Evolutionary conservation across 2,888 invertebrate genomes (phyloP).

Genomic region (Himalopsyche anomala): DNA sequence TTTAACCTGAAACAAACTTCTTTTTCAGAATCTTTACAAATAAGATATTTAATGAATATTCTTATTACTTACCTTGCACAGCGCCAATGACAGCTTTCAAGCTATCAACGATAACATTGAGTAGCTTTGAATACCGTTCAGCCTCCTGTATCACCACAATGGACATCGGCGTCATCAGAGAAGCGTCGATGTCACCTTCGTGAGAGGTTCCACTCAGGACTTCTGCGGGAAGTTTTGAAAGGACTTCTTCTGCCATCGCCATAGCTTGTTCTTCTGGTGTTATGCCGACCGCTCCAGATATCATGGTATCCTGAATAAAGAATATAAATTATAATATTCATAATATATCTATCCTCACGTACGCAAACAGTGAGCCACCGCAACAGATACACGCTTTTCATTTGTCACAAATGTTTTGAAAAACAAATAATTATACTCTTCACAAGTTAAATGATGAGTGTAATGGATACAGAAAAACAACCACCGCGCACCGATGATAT

Average conservation of each 20-base stretch:
- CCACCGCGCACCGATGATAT: too few species aligned
- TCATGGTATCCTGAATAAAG: conserved; percentile 78
- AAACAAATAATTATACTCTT: too few species aligned
- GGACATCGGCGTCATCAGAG: conserved; percentile 93
- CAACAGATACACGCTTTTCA: not conserved
- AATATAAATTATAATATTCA: not conserved
- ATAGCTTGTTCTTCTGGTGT: conserved; percentile 89
- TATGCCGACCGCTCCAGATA: conserved; percentile 78
- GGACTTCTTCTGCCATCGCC: conserved; percentile 87
- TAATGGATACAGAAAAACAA: too few species aligned
- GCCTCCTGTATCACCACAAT: conserved; percentile 94
- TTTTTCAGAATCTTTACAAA: too few species aligned
- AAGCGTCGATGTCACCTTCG: conserved; percentile 84
- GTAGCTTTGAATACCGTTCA: conserved; percentile 85
- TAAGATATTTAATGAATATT: too few species aligned
- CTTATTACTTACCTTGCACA: conserved; percentile 83
- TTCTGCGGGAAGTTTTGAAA: conserved; percentile 84
- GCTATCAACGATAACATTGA: conserved; percentile 85
- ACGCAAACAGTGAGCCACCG: not conserved
- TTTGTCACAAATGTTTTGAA: too few species aligned
- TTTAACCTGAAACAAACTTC: too few species aligned
- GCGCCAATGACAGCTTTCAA: conserved; percentile 89
- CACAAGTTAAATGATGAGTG: too few species aligned
- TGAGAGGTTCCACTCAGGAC: conserved; percentile 81
- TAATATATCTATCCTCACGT: too few species aligned